These are phyloP conservation scores for Lepidotrigona ventralis DNA, from an alignment of 1,140 invertebrate species.

Conservation along the genomic window DNA sequence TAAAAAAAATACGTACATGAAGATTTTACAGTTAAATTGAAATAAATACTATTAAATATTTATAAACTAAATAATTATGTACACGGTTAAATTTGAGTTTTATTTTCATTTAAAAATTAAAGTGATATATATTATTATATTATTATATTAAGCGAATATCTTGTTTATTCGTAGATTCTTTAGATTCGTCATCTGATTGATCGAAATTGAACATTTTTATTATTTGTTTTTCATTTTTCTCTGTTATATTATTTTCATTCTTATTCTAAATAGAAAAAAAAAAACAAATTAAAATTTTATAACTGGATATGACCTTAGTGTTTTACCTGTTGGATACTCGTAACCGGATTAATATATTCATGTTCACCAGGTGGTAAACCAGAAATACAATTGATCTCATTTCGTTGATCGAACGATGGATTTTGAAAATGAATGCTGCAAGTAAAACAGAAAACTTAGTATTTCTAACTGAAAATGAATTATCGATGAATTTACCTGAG, in stretches of 20 bases:
- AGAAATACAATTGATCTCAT: conserved; percentile 50
- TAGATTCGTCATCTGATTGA: conserved; percentile 1
- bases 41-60: conserved; percentile 7
- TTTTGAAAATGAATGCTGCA: conserved; percentile 77
- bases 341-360: conserved; percentile 75
- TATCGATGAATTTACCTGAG: conserved; percentile 60
- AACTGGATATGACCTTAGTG: not conserved
- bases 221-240: not conserved
- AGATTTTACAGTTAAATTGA: not conserved
- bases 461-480: conserved; percentile 12
- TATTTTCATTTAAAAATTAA: not conserved
- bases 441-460: conserved; percentile 19
- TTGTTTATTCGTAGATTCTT: not conserved
- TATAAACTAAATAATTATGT: conserved; percentile 18
- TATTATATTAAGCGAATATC: conserved; percentile 8
- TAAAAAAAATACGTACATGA: not conserved
- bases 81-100: not conserved
- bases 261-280: not conserved
- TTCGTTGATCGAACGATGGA: conserved; percentile 68
- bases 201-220: not conserved
- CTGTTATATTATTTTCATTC: not conserved
- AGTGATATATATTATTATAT: not conserved
- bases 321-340: not conserved
- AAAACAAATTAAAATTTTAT: not conserved
- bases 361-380: conserved; percentile 73